Percentiles rank a stretch among this genome's conserved stretches.
phyloP scores from a whole-genome alignment of 2,797 vertebrate genomes.

The Sebastolobus altivelis region DNA sequence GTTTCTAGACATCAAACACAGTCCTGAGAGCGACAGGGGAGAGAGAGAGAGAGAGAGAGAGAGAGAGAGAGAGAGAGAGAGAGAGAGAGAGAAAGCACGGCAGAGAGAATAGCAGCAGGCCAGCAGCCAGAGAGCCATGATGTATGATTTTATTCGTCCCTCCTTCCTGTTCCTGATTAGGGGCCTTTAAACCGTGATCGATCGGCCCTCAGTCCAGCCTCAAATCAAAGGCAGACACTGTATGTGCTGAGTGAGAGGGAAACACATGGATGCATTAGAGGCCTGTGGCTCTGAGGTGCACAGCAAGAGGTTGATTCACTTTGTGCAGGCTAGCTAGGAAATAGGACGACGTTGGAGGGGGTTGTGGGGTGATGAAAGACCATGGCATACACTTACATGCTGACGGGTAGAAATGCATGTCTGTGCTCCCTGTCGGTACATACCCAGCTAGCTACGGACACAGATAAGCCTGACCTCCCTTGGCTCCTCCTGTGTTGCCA shows the following conservation, averaged over 20 bases:
- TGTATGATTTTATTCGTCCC: conserved; percentile 79
- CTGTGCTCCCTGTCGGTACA: conserved; percentile 27
- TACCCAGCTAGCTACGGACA: conserved; percentile 24
- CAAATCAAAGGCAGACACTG: conserved; percentile 83
- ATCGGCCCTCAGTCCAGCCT: conserved; percentile 70
- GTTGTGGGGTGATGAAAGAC: conserved; percentile 50
- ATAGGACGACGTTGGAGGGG: conserved; percentile 29
- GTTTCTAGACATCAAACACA: conserved; percentile 65
- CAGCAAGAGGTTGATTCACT: conserved; percentile 83
- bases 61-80: conserved; percentile 34
- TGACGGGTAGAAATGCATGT: conserved; percentile 57
- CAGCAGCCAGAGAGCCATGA: conserved; percentile 62
- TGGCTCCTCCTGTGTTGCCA: conserved; percentile 18
- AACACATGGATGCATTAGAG: conserved; percentile 72
- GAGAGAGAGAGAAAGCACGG: conserved; percentile 7
- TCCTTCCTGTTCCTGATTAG: conserved; percentile 83
- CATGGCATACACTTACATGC: conserved; percentile 42
- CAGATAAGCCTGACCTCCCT: conserved; percentile 44
- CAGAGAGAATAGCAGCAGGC: conserved; percentile 51
- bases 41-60: conserved; percentile 38
- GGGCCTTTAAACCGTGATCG: conserved; percentile 81
- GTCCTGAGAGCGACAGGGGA: conserved; percentile 33
- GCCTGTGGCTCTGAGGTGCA: conserved; percentile 67
- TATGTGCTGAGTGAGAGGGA: conserved; percentile 74
- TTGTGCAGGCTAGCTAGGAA: conserved; percentile 65